Conservation (phyloP, 2,113 vertebrate genomes). For the Rhabdornis inornatus region DNA sequence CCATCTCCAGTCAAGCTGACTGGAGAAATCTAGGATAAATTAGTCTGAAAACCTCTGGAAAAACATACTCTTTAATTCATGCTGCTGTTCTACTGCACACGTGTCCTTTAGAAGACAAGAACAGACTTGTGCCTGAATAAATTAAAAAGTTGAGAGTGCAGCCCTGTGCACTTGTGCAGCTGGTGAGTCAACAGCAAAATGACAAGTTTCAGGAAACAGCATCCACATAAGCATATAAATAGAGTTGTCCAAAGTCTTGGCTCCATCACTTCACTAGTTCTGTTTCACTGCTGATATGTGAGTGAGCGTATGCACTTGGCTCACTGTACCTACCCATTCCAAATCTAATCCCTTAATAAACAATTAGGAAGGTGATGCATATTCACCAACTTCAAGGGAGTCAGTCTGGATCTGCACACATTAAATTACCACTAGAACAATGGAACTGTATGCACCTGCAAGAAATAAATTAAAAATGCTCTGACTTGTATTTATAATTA, state of each 20-base stretch:
- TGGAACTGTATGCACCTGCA: neutral
- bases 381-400: neutral
- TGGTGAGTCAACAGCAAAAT: neutral
- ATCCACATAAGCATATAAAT: neutral
- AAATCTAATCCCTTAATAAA: neutral
- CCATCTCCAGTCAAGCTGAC: neutral
- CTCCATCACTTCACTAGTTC: neutral
- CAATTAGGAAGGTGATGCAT: neutral
- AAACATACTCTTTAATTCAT: neutral
- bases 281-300: neutral
- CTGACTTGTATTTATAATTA: slow-evolving; percentile 1
- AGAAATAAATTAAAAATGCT: slow-evolving; percentile 19
- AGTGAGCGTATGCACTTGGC: neutral
- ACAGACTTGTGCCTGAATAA: neutral
- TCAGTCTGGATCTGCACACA: neutral
- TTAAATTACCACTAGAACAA: slow-evolving; percentile 1
- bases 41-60: neutral
- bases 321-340: neutral
- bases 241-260: neutral
- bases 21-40: neutral
- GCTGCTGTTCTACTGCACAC: neutral
- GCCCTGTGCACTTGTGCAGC: neutral
- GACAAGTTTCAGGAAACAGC: neutral
- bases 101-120: neutral
- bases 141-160: neutral